phyloP scores from a whole-genome alignment of 2,888 invertebrate species.

The Tubulanus polymorphus region DNA sequence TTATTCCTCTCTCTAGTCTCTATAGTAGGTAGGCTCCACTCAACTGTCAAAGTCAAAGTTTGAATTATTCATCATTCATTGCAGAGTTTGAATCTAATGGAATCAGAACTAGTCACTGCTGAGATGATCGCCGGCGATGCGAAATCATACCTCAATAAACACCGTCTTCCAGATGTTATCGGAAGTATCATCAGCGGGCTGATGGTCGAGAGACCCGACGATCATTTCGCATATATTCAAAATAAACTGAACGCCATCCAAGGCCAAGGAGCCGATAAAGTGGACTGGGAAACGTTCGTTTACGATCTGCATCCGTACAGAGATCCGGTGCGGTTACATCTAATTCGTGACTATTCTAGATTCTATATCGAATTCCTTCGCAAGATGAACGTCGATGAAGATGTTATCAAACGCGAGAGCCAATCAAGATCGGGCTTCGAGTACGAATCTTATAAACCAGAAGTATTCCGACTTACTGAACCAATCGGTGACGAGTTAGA shows the following conservation, averaged over 20 bases:
- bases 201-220: slow-evolving; percentile 48
- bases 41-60: too few relatives aligned
- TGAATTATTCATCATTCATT: too few relatives aligned
- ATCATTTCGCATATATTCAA: slow-evolving; percentile 43
- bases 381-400: slow-evolving; percentile 24
- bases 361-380: slow-evolving; percentile 21
- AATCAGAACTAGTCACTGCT: too few relatives aligned
- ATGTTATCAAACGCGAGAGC: neutral
- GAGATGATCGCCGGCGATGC: too few relatives aligned
- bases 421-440: too few relatives aligned
- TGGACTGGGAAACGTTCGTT: slow-evolving; percentile 51
- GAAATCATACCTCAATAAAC: slow-evolving; percentile 36
- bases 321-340: slow-evolving; percentile 29
- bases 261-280: slow-evolving; percentile 39
- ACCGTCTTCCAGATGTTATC: slow-evolving; percentile 47
- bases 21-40: too few relatives aligned
- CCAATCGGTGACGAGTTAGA: too few relatives aligned
- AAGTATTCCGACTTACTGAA: slow-evolving; percentile 41
- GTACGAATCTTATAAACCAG: slow-evolving; percentile 40
- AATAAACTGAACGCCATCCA: slow-evolving; percentile 41
- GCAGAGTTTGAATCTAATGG: too few relatives aligned
- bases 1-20: too few relatives aligned
- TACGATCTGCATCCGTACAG: slow-evolving; percentile 43
- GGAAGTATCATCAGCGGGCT: slow-evolving; percentile 44
- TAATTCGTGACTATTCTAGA: slow-evolving; percentile 37